Base-by-base conservation (phyloP, 2,113 vertebrate genomes). In the Etia nguti region DNA sequence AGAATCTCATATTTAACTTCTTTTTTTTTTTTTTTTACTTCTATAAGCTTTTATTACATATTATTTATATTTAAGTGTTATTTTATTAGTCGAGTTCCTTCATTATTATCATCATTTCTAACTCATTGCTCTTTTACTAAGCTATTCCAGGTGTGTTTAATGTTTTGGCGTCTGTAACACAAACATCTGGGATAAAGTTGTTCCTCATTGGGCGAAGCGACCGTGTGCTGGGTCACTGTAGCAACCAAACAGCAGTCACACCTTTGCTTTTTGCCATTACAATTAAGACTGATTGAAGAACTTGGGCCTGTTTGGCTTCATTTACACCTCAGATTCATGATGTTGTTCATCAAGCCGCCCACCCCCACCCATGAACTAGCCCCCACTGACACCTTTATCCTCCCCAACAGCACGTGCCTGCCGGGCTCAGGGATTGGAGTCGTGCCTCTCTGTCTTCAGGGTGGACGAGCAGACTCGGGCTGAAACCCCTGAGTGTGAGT, bases 381-480 rank as follows among this genome's bases (percentile, higher is more conserved):
- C 6, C 97, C 2, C 97, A 97, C 84, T n/a, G 31, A 81, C 95
- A 0, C 94, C 84, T 98, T 97, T 92, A 97, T 91, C 48, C 93
- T 96, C 11, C 98, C 96, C 0, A 86, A 94, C 1, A 98, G 95
- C 96, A 98, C 95, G 0, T 97, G 98, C 6, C 87, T 98, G 10
- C 1, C 97, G 12, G 97, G 98, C 4, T 79, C 52, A 1, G 0
- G 96, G 29, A 92, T 75, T 62, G 97, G 86, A 0, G 18, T 97
- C 48, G 94, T 88, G 0, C 98, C 98, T 1, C 59, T 99, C 10
- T 1, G 3, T 90, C 81, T 94, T 99, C 26, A 97, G 97, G 94
- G 16, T 26, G 0, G 11, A 22, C 20, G 36, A 22, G 62, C 34
- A 41, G 34, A 13, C 20, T 12, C 18, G 3, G 3, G 60, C 60